phyloP scores from a whole-genome alignment of 2,797 vertebrate species.

The Mormyrops boulengeri region DNA sequence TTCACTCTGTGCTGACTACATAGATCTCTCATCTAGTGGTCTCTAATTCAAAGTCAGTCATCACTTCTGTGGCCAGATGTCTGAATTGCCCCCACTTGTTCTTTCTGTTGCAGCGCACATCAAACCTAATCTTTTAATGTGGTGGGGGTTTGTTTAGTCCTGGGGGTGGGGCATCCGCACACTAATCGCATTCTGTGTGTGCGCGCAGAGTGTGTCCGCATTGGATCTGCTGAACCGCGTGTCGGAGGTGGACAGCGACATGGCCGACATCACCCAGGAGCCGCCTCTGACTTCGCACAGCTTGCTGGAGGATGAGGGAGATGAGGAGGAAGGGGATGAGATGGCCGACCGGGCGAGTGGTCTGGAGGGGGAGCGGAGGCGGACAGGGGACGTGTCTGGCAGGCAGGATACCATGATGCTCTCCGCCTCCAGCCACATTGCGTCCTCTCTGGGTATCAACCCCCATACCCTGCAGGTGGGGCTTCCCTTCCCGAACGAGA shows the following conservation, averaged over 20 bases:
- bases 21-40: background rate
- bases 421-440: conserved; percentile 73
- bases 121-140: background rate
- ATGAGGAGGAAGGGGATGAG: conserved; percentile 44
- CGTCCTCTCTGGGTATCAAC: conserved; percentile 79
- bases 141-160: background rate
- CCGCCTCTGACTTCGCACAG: conserved; percentile 46
- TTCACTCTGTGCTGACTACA: background rate
- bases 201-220: conserved; percentile 55
- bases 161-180: background rate
- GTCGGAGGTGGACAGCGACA: conserved; percentile 87
- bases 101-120: background rate
- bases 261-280: conserved; percentile 91
- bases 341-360: conserved; percentile 33
- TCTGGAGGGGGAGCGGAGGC: conserved; percentile 16
- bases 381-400: conserved; percentile 27
- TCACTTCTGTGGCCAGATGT: background rate
- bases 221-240: conserved; percentile 65
- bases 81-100: background rate
- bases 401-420: conserved; percentile 61
- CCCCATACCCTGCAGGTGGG: conserved; percentile 85
- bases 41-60: background rate
- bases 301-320: conserved; percentile 54
- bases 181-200: conserved; percentile 27
- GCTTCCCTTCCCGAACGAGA: background rate